phyloP scores from a whole-genome alignment of 2,797 vertebrate genomes.

The Ispidina picta region DNA sequence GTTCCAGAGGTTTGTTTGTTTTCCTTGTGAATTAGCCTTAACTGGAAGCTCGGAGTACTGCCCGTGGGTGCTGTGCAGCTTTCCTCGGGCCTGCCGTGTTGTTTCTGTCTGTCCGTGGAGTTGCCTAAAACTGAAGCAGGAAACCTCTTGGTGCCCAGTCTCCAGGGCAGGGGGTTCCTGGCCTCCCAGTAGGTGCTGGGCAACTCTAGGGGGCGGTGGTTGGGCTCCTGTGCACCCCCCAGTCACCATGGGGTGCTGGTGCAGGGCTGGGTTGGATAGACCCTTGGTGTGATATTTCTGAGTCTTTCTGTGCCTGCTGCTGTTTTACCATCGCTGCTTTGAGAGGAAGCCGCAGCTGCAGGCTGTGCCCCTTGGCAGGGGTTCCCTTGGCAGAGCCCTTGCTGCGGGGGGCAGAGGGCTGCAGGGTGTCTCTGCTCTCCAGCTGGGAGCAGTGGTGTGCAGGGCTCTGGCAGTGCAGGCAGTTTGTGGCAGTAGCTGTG shows the following conservation, averaged over 20 bases:
- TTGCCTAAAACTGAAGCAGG: rapidly evolving
- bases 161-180: no score
- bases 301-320: not conserved
- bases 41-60: not conserved
- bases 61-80: rapidly evolving
- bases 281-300: not conserved
- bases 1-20: not conserved
- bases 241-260: not conserved
- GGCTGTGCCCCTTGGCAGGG: not conserved
- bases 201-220: not conserved
- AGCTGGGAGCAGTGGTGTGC: no score
- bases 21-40: not conserved
- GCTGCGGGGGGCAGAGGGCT: no score
- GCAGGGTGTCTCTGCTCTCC: not conserved
- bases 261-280: not conserved
- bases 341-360: not conserved
- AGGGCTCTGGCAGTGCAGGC: no score
- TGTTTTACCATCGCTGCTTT: not conserved
- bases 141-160: rapidly evolving
- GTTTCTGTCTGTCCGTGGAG: not conserved
- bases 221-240: no score
- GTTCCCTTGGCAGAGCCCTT: not conserved
- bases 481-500: no score
- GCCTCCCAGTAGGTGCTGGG: not conserved
- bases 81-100: not conserved